Conservation (phyloP, 2,113 vertebrate genomes). For the Limnothrissa miodon region DNA sequence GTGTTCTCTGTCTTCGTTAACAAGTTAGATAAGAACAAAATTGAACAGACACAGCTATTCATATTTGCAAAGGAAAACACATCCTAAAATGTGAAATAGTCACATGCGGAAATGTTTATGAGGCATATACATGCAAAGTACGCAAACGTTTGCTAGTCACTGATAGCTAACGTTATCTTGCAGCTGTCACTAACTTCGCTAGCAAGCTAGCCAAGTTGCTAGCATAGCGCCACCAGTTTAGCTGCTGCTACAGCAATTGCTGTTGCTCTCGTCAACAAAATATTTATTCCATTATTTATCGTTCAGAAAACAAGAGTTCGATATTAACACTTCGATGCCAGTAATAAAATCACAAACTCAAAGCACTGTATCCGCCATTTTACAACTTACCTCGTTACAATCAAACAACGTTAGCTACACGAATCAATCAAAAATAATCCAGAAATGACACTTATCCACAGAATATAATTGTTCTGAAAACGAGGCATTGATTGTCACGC, state of each 20-base stretch:
- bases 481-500: constrained; percentile 17
- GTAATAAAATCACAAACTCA: constrained; percentile 72
- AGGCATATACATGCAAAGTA: neutral
- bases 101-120: constrained; percentile 7
- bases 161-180: neutral
- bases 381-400: constrained; percentile 74
- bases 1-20: constrained; percentile 56
- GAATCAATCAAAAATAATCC: constrained; percentile 16
- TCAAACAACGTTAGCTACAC: constrained; percentile 19
- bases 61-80: neutral
- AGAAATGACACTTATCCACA: constrained; percentile 15
- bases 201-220: neutral
- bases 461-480: neutral
- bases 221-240: constrained; percentile 12
- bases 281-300: constrained; percentile 22
- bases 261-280: constrained; percentile 15
- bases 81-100: neutral
- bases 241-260: constrained; percentile 15
- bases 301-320: neutral
- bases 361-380: constrained; percentile 75
- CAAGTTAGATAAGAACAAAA: constrained; percentile 56
- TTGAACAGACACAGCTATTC: neutral
- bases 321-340: neutral
- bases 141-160: neutral
- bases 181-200: constrained; percentile 15